phyloP scores from a whole-genome alignment of 2,888 invertebrate genomes.

The Ditula angustiorana region DNA sequence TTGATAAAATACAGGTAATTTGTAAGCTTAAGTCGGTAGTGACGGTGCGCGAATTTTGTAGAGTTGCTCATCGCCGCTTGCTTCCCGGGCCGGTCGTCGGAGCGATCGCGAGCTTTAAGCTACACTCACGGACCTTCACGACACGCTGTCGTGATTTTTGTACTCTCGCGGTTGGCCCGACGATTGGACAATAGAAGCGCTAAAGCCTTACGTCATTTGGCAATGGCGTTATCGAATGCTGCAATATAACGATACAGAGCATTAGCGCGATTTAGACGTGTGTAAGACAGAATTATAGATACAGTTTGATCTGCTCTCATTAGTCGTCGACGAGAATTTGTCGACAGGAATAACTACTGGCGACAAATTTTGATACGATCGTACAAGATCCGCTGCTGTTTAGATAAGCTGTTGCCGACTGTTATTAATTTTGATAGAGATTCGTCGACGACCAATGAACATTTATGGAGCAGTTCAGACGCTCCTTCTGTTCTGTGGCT shows the following conservation, averaged over 20 bases:
- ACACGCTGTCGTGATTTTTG: background rate
- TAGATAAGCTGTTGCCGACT: too few species aligned
- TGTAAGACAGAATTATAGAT: too few species aligned
- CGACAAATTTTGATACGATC: too few species aligned
- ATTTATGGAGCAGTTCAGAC: too few species aligned
- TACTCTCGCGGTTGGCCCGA: background rate
- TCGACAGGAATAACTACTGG: background rate
- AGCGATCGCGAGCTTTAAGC: background rate
- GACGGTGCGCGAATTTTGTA: conserved; percentile 68
- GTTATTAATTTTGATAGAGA: background rate
- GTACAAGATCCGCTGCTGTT: too few species aligned
- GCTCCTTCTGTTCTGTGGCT: background rate
- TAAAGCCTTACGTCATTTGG: background rate
- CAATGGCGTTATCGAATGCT: background rate
- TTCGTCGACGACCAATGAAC: background rate
- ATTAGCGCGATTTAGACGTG: background rate
- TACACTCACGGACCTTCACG: background rate
- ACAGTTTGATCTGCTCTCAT: too few species aligned
- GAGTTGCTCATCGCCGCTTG: background rate
- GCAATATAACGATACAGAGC: background rate
- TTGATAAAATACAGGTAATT: conserved; percentile 67
- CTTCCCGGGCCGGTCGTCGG: too few species aligned
- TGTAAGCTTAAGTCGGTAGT: conserved; percentile 67
- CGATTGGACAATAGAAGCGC: background rate
- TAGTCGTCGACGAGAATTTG: background rate